Base-by-base conservation (phyloP, 2,888 invertebrate genomes). In the Diarsia dahlii region DNA sequence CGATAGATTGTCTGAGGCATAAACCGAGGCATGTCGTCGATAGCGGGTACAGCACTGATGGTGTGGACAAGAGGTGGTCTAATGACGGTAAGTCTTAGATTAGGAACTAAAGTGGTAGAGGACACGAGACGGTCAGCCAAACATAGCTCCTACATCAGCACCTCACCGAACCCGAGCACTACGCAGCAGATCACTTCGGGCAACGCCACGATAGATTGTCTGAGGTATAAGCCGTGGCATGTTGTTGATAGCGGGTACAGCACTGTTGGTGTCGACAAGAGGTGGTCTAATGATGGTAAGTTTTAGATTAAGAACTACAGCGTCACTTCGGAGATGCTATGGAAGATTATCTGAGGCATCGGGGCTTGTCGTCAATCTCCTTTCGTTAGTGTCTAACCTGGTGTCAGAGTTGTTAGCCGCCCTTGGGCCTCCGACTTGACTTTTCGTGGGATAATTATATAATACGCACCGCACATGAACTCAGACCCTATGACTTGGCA, bases 221-320 rank as follows among this genome's bases (percentile, higher is more conserved):
- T 97, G 82, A 93, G 96, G 88, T 96, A 96, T 76, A 95, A 95
- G 89, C 96, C 95, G 69, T 90, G 97, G 79, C 98, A 98, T 93
- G 98, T 98, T 73, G 98, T 98, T 34, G 99, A 99, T 93, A 99
- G 99, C 82, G 99, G 99, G 0, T 99, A 99, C 94, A 98, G 98
- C 94, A 99, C 99, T 13, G 99, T 99, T 93, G 98, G 98, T 0
- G 96, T 98, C 67, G 98, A 98, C 88, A 98, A 98, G 92, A 97
- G 98, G 90, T 98, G 98, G 98, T 98, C 98, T n/a, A 98, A 98
- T 94, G 98, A 98, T 39, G 39, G 39, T 97, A 87, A 95, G 97
- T 96, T 10, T 23, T 6, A 23, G 5, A 10, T 68, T 58, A 28
- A 45, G 56, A 34, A n/a, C 15, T 13, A 10, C 8, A 3, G 13